Conservation (phyloP, 1,140 invertebrate species). For the Himalopsyche phryganea region DNA sequence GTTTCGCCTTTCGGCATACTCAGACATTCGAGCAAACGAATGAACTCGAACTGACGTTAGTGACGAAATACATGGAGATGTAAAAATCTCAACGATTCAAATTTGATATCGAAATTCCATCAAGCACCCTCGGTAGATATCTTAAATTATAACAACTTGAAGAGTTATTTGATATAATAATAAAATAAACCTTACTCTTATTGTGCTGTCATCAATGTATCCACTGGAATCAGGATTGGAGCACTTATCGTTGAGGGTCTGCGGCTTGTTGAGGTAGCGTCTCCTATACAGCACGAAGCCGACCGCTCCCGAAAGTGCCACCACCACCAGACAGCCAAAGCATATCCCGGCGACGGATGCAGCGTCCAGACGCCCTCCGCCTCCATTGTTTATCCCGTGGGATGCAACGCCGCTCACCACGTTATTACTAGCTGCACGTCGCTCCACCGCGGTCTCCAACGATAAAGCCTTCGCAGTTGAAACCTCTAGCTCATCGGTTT, state of each 20-base stretch:
- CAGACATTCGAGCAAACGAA: too few species aligned
- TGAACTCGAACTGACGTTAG: too few species aligned
- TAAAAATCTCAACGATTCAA: too few species aligned
- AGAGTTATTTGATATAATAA: too few species aligned
- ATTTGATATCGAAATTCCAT: too few species aligned
- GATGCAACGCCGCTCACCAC: neutral
- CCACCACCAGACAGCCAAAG: conserved; percentile 62
- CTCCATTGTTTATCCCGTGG: neutral
- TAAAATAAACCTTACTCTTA: conserved; percentile 61
- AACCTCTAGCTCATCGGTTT: conserved; percentile 14
- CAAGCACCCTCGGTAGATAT: too few species aligned
- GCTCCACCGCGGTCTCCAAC: conserved; percentile 23
- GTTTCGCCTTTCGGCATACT: too few species aligned
- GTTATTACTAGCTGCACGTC: conserved; percentile 15
- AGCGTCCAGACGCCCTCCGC: conserved; percentile 53
- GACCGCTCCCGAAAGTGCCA: conserved; percentile 64
- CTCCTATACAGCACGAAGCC: conserved; percentile 73
- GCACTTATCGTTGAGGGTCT: conserved; percentile 74
- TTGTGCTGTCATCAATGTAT: conserved; percentile 84
- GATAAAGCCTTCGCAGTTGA: conserved; percentile 28
- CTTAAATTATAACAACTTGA: too few species aligned
- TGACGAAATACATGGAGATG: too few species aligned
- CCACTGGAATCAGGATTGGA: conserved; percentile 84
- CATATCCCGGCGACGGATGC: conserved; percentile 70
- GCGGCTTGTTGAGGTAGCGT: conserved; percentile 74